These are phyloP conservation scores for Carduelis carduelis DNA, from an alignment of 2,797 vertebrate genomes.

Conservation along the genomic window DNA sequence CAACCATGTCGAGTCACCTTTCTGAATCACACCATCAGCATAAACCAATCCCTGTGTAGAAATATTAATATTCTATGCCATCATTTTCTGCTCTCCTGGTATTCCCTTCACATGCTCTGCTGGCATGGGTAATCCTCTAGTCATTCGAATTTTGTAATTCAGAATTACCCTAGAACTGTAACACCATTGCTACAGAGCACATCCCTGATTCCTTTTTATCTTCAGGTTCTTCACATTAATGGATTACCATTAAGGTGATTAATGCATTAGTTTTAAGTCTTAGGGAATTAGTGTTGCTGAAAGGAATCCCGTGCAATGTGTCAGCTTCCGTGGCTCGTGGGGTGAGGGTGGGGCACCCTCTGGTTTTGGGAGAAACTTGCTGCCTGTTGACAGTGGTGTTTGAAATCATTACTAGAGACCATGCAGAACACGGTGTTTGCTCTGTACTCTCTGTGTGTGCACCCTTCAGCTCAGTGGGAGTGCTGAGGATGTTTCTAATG, in stretches of 20 bases:
- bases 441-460: background rate
- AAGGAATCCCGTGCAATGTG: background rate
- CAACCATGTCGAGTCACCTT: background rate
- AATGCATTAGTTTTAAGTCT: slow-evolving; percentile 42
- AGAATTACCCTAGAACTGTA: background rate
- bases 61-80: background rate
- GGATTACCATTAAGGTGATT: slow-evolving; percentile 18
- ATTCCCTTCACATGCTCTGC: background rate
- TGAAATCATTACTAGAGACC: background rate
- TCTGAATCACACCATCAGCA: background rate
- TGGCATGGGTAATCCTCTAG: background rate
- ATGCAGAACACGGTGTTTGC: background rate
- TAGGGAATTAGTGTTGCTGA: slow-evolving; percentile 45
- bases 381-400: background rate
- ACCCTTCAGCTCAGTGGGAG: background rate
- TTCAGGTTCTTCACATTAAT: slow-evolving; percentile 26
- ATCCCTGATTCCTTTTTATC: slow-evolving; percentile 8
- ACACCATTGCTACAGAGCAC: background rate
- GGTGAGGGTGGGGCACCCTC: background rate
- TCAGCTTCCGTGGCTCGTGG: background rate
- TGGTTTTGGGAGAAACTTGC: background rate
- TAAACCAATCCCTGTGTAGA: background rate
- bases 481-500: slow-evolving; percentile 22
- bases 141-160: background rate
- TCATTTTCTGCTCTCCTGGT: slow-evolving; percentile 5